Percentiles rank a stretch among this genome's conserved stretches.
These are phyloP conservation scores for Ischnura elegans DNA, from an alignment of 2,888 invertebrate genomes.

Conservation along the genomic window DNA sequence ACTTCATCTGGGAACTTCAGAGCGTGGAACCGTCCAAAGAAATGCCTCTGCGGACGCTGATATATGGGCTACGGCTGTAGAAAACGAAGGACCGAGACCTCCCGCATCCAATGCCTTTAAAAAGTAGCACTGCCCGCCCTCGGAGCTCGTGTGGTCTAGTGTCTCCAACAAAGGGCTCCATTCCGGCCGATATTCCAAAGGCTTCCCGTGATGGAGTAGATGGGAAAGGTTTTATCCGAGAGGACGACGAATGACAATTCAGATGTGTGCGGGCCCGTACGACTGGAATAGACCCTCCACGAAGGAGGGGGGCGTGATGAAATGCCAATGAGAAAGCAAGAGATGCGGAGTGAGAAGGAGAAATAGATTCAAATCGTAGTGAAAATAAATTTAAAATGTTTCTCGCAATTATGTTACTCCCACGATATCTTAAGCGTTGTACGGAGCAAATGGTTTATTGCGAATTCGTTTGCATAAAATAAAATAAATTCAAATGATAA, in stretches of 20 bases:
- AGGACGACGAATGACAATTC: conserved; percentile 49
- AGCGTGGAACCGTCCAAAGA: neutral
- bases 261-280: neutral
- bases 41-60: neutral
- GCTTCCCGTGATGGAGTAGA: conserved; percentile 43
- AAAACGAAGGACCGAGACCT: neutral
- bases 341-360: neutral
- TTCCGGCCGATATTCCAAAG: neutral
- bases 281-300: neutral
- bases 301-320: neutral
- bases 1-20: neutral
- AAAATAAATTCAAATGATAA: no score
- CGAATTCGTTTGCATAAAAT: no score
- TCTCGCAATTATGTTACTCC: no score
- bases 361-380: neutral
- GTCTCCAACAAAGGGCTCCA: neutral
- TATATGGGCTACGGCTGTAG: neutral
- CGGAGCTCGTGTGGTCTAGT: neutral
- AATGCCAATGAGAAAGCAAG: neutral
- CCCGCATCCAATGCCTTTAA: neutral
- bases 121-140: neutral
- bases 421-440: no score
- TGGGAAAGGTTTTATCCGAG: conserved; percentile 51
- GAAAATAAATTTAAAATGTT: no score
- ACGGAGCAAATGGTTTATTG: no score